Evolutionary conservation across 2,113 vertebrate species (phyloP).

Genomic region (Stictonetta naevosa): DNA sequence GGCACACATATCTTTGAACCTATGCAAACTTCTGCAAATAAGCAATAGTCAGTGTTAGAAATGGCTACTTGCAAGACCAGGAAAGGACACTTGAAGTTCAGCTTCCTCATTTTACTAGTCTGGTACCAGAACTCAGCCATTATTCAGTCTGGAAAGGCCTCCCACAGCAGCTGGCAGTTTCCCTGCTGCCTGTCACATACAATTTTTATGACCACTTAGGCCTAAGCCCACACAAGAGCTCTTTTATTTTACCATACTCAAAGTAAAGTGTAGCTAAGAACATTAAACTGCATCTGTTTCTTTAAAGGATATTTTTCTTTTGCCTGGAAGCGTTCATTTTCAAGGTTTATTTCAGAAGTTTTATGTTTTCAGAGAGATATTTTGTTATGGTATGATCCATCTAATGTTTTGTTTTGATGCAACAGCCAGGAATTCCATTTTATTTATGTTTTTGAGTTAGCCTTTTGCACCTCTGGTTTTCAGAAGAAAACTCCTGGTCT

Average conservation of each 20-base stretch:
- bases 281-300: background rate
- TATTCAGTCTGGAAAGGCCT: background rate
- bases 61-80: background rate
- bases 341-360: background rate
- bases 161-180: background rate
- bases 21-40: background rate
- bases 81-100: background rate
- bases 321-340: background rate
- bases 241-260: background rate
- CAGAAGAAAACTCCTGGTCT: background rate
- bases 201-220: background rate
- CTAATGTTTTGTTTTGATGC: background rate
- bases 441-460: background rate
- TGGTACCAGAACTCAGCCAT: background rate
- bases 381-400: background rate
- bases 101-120: background rate
- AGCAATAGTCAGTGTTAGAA: background rate
- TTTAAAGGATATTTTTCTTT: background rate
- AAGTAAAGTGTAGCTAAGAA: background rate
- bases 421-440: background rate
- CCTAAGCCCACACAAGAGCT: background rate
- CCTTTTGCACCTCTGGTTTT: background rate
- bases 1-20: accelerated
- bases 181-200: background rate
- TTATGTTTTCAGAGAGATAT: background rate